Conservation (phyloP, 2,888 invertebrate genomes). For the Xestia xanthographa region DNA sequence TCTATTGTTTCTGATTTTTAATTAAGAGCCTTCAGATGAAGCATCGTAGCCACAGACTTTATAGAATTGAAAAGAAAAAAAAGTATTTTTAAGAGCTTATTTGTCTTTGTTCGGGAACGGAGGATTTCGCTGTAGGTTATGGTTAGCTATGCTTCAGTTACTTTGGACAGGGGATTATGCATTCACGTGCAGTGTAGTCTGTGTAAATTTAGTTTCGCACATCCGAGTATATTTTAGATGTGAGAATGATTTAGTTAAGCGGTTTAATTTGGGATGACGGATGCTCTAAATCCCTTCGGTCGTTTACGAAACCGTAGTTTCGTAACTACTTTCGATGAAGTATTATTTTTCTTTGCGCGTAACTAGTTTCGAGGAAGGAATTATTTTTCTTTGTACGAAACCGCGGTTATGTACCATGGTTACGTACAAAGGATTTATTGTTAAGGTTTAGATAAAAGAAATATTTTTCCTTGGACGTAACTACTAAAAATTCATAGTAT, state of each 20-base stretch:
- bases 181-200: constrained; percentile 32
- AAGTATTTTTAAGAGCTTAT: constrained; percentile 64
- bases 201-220: constrained; percentile 43
- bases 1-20: constrained; percentile 78
- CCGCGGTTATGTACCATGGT: no score
- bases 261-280: not conserved
- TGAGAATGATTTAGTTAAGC: constrained; percentile 10
- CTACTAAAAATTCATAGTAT: no score
- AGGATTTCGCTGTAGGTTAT: constrained; percentile 54
- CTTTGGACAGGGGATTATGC: constrained; percentile 36
- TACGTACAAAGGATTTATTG: no score
- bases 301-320: no score
- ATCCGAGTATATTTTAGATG: not conserved
- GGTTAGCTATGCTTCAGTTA: constrained; percentile 30
- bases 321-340: no score
- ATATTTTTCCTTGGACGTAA: no score
- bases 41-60: constrained; percentile 71
- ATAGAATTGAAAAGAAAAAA: constrained; percentile 66
- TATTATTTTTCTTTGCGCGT: no score
- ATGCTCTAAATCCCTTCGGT: not conserved
- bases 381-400: no score
- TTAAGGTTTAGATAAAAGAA: no score
- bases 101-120: constrained; percentile 61
- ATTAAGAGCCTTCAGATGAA: constrained; percentile 79
- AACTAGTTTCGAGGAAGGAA: no score